These are phyloP conservation scores for Epizoanthus fatuus DNA, from an alignment of 92 coral and sea anemone genomes.

Conservation along the genomic window DNA sequence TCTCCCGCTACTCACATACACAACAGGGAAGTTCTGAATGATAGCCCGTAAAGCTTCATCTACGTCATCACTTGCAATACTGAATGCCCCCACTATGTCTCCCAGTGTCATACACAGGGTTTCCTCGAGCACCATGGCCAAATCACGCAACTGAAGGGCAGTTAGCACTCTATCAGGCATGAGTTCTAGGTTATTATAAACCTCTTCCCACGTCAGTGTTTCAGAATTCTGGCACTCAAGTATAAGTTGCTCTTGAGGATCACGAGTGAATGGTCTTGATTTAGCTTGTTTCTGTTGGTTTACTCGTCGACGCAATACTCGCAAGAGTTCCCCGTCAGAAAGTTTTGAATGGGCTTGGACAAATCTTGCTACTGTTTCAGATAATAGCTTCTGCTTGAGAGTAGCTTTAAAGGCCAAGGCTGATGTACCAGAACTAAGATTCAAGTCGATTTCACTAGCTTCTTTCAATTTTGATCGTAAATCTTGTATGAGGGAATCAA, in stretches of 20 bases:
- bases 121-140: slow-evolving; percentile 34
- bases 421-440: slow-evolving; percentile 34
- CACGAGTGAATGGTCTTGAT: slow-evolving; percentile 18
- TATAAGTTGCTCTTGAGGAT: slow-evolving; percentile 8
- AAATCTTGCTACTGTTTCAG: slow-evolving; percentile 9
- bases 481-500: slow-evolving; percentile 5
- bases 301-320: slow-evolving; percentile 12
- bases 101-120: not conserved
- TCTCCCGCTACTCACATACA: slow-evolving; percentile 36
- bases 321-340: not conserved
- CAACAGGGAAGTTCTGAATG: slow-evolving; percentile 40
- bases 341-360: slow-evolving; percentile 12
- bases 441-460: slow-evolving; percentile 41
- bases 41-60: slow-evolving; percentile 22
- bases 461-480: slow-evolving; percentile 45
- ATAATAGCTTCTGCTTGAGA: slow-evolving; percentile 13
- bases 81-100: slow-evolving; percentile 29
- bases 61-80: slow-evolving; percentile 36
- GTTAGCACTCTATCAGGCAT: not conserved
- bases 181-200: slow-evolving; percentile 23
- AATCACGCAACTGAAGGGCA: not conserved
- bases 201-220: slow-evolving; percentile 35
- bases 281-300: slow-evolving; percentile 26
- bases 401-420: slow-evolving; percentile 41
- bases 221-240: slow-evolving; percentile 26